Evolutionary conservation across 2,888 invertebrate species (phyloP).

Genomic region (Hartigia nigra): DNA sequence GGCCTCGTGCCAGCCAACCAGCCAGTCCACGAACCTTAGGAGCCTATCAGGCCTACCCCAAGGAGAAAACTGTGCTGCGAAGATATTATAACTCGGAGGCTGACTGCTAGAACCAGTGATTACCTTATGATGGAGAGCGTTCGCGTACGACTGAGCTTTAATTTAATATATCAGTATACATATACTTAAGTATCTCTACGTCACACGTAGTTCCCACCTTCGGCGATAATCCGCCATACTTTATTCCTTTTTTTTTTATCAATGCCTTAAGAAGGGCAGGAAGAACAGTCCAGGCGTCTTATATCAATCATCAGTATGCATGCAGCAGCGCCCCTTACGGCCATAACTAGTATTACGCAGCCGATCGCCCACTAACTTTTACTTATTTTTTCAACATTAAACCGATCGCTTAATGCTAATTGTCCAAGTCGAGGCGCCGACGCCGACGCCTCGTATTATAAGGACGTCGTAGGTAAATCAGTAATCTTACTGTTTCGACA

Average conservation of each 20-base stretch:
- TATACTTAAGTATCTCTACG: neutral
- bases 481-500: neutral
- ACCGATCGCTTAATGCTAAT: neutral
- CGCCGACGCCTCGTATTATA: neutral
- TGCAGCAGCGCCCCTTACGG: neutral
- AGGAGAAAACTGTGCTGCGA: constrained; percentile 43
- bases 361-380: neutral
- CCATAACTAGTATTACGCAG: neutral
- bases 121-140: neutral
- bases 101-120: neutral
- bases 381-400: neutral
- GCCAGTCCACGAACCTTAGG: constrained; percentile 20
- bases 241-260: neutral
- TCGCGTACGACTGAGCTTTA: neutral
- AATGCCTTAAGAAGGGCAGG: neutral
- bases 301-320: neutral
- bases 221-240: neutral
- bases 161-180: neutral
- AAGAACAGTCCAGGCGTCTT: neutral
- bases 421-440: neutral
- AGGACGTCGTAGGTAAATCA: neutral
- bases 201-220: neutral
- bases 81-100: constrained; percentile 17
- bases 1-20: constrained; percentile 34
- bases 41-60: constrained; percentile 7